Evolutionary conservation across 2,113 vertebrate species (phyloP), one percentile per base, ranked within the genome.

Genomic region (Dasypus novemcinctus): DNA sequence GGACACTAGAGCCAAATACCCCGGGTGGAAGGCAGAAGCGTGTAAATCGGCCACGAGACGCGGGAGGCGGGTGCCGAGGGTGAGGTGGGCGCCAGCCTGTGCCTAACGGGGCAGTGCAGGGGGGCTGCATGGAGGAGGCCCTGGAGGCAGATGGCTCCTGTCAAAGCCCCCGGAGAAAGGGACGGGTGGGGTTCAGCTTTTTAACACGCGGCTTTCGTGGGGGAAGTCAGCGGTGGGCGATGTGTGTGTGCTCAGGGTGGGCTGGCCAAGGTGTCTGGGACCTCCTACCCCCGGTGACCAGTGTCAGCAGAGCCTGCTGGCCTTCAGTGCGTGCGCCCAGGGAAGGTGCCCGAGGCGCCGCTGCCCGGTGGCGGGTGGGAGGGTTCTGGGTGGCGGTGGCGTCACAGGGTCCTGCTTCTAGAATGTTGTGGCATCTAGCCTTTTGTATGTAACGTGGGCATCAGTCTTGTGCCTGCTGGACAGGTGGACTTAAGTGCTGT

Each of bases 51-150:
- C 31, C 36, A 10, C 33, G 74, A 76, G 75, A 43, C 43, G 43
- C 43, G 18, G 54, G 54, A 18, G 18, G 54, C 17, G 54, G 21
- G 31, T n/a, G 54, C 21, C 2, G 54, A 15, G 15, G 57, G 59
- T 20, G 52, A 17, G 1, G 0, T 17, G 11, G 13, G 25, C 23
- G 36, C 12, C 36, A n/a, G 54, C 63, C 25, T 20, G 9, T 5
- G 5, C 43, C 43, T 46, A 9, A 46, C 43, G 43, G 36, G 1
- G 7, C 17, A 21, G 49, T 59, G 72, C 36, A 13, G 5, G 66
- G 36, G 41, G 14, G 12, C 25, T 78, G 72, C 21, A 4, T 12
- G 27, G 41, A 80, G 36, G 68, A 61, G 90, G 43, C 46, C 5
- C 46, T 18, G 54, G 54, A 31, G 18, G 79, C 27, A 11, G 78